Conservation (phyloP, 2,797 vertebrate genomes). For the Xenentodon cancila region DNA sequence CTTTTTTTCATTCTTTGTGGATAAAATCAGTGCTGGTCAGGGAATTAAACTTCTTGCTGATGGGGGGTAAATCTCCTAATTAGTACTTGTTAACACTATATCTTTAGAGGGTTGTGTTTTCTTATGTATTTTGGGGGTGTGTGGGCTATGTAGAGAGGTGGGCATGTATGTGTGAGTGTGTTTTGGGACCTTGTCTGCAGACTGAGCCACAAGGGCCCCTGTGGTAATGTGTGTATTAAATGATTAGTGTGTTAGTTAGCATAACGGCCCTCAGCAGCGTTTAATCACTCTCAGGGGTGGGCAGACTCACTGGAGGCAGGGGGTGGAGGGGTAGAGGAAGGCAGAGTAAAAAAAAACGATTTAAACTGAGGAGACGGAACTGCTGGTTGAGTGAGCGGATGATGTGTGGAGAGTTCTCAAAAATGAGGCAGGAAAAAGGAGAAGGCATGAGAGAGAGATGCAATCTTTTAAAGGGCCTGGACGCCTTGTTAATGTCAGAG, state of each 20-base stretch:
- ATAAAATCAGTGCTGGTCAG: conserved; percentile 69
- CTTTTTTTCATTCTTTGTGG: conserved; percentile 57
- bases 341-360: conserved; percentile 19
- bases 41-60: conserved; percentile 72
- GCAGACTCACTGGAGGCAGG: conserved; percentile 76
- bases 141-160: conserved; percentile 45
- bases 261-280: conserved; percentile 82
- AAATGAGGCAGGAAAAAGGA: conserved; percentile 20
- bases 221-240: conserved; percentile 86
- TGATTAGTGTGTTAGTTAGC: conserved; percentile 86
- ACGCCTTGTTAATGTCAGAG: conserved; percentile 77
- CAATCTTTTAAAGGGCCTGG: conserved; percentile 74
- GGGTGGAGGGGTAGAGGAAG: conserved; percentile 31
- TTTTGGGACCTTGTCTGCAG: conserved; percentile 82
- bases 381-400: conserved; percentile 61
- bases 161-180: conserved; percentile 67
- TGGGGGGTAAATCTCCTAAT: conserved; percentile 69
- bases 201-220: conserved; percentile 81
- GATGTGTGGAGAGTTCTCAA: conserved; percentile 56
- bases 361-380: conserved; percentile 59
- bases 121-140: conserved; percentile 43
- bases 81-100: conserved; percentile 76
- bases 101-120: conserved; percentile 63
- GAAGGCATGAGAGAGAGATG: conserved; percentile 63
- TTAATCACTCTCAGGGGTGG: conserved; percentile 85